Base-by-base conservation (phyloP, 2,113 vertebrate genomes). In the Prietella phreatophila region DNA sequence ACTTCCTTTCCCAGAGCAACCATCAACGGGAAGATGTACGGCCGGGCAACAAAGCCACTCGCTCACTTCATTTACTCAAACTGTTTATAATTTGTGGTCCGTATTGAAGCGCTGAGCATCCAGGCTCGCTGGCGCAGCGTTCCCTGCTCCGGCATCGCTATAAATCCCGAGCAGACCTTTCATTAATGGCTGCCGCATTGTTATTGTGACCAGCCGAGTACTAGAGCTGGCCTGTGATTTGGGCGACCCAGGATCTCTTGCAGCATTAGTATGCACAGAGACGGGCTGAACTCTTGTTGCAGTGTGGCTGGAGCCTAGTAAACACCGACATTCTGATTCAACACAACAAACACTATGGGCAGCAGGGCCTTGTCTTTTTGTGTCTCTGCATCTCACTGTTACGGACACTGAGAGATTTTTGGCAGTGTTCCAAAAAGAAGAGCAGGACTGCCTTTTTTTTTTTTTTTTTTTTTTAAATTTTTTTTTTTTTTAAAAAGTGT, bases 1-100 rank as follows among this genome's bases (percentile, higher is more conserved):
- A 97, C 97, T 99, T 98, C 97, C 97, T 97, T 95, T 98, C 96
- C 94, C 95, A 94, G 94, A 93, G 90, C 95, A 95, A 91, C 96
- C 94, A 95, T 96, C 93, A 88, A 95, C 95, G 95, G 95, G 95
- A 96, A 97, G 95, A 96, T 94, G 93, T 95, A 95, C 93, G 94
- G 93, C 93, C 92, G 91, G 92, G 94, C 95, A 96, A 97, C 96
- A 97, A 97, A 97, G 94, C 92, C 94, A 85, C 93, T 94, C 90
- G 76, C 95, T 97, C 96, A 92, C 93, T 94, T 95, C 94, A 94
- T 97, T 96, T 96, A 94, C 95, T 96, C 94, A 97, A 96, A 96
- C 94, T 95, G 96, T 96, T 95, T 95, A 95, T 97, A 96, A 97
- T 97, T 96, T 97, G 96, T 95, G 95, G 95, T 95, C 94, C 95